These are phyloP conservation scores for Delphinapterus leucas DNA, from an alignment of 2,113 vertebrate species.

Conservation along the genomic window DNA sequence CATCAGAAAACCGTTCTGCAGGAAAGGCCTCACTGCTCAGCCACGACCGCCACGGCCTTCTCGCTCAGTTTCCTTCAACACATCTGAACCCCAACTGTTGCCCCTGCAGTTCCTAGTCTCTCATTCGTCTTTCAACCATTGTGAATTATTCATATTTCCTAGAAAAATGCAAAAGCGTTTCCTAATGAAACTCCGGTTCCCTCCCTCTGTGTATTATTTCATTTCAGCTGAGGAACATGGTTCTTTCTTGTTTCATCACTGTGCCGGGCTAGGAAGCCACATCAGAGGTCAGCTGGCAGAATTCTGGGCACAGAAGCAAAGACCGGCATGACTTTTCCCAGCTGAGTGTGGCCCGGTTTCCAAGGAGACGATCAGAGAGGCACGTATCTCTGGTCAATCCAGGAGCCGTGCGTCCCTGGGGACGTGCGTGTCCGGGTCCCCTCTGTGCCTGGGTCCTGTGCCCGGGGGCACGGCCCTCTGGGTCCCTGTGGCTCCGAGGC, in stretches of 20 bases:
- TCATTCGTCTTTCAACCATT: not conserved
- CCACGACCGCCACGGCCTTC: too few relatives aligned
- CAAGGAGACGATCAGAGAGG: not conserved
- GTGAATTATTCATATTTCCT: not conserved
- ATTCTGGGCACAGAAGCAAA: not conserved
- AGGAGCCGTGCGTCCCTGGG: rapidly evolving
- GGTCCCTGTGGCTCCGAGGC: rapidly evolving
- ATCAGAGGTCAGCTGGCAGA: rapidly evolving
- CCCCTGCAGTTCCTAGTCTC: too few relatives aligned
- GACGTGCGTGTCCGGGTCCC: rapidly evolving
- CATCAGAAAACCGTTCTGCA: not conserved
- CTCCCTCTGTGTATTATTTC: not conserved
- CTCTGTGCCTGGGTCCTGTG: rapidly evolving
- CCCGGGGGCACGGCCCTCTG: rapidly evolving
- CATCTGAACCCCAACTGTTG: not conserved
- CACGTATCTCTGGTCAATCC: rapidly evolving
- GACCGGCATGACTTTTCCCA: too few relatives aligned
- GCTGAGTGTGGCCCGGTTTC: not conserved
- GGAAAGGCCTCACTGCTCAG: not conserved
- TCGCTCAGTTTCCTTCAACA: rapidly evolving
- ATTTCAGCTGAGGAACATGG: rapidly evolving
- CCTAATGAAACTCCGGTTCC: not conserved
- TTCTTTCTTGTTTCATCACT: not conserved
- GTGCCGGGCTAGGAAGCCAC: rapidly evolving
- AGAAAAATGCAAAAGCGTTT: not conserved